Percentiles rank a stretch among this genome's conserved stretches.
Evolutionary conservation across 2,888 invertebrate species (phyloP).

Genomic region (Limnephilus auricula): DNA sequence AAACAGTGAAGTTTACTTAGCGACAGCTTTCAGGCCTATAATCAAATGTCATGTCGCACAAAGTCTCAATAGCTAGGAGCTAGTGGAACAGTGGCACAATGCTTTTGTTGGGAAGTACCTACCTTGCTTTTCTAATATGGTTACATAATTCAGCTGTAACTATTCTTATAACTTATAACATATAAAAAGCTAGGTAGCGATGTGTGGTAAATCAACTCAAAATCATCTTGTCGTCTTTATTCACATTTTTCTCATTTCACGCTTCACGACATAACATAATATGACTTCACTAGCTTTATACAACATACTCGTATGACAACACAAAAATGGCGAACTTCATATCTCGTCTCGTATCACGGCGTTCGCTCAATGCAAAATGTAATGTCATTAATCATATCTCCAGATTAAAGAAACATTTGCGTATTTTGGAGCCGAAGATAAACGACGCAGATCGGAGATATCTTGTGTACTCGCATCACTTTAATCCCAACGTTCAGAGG

Average conservation of each 20-base stretch:
- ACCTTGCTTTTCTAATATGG: no score
- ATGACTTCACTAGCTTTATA: not conserved
- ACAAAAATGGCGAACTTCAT: not conserved
- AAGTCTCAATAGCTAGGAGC: no score
- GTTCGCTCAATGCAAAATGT: not conserved
- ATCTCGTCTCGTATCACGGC: not conserved
- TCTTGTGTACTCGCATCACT: not conserved
- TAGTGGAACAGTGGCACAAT: no score
- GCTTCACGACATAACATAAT: not conserved
- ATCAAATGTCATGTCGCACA: no score
- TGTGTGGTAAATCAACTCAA: no score
- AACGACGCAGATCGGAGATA: not conserved
- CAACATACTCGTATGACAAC: not conserved
- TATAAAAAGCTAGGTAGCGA: no score
- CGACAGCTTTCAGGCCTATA: no score
- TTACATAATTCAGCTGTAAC: no score
- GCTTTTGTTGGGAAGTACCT: no score
- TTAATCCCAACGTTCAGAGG: constrained; percentile 8
- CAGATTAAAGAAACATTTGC: constrained; percentile 2
- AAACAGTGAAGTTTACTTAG: no score
- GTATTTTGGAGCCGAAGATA: not conserved
- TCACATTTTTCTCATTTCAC: not conserved
- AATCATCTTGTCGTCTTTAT: not conserved
- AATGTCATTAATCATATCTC: not conserved
- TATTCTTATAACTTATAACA: no score